Base-by-base conservation (phyloP, 2,113 vertebrate genomes). In the Channa maculata region DNA sequence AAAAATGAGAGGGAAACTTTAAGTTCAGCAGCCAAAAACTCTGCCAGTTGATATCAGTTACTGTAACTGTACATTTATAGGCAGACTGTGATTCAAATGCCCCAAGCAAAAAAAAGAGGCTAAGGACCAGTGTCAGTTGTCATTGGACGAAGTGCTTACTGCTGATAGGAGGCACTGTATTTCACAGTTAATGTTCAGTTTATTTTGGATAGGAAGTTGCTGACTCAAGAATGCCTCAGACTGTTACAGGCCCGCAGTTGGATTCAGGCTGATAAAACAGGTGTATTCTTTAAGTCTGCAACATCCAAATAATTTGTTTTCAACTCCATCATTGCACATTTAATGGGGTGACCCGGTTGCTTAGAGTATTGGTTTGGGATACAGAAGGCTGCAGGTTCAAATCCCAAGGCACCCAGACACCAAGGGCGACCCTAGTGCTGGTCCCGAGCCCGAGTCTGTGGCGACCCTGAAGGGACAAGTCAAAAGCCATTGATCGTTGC, bases 131-230 rank as follows among this genome's bases (percentile, higher is more conserved):
- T 34, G 24, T 69, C 75, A 48, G 37, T 34, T 79, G 55, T 63
- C 49, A 3, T 10, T 34, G 59, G 64, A 59, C 59, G 65, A 83
- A 83, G 80, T 44, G 62, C 75, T 80, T 82, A 85, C 59, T 24
- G 53, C 49, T 64, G 62, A 86, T 61, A 67, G 64, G 50, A 53
- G 53, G 39, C 53, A 13, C 15, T 14, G 69, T 50, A 43, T 68
- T 65, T 55, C 60, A 59, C 62, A 51, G 3, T 48, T 55, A 55
- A 80, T 59, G 67, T 49, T 66, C 41, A 70, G 49, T 74, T 79
- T 62, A 66, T 87, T 57, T 82, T 46, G 43, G 62, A 3, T 6
- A 6, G 44, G n/a, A 38, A 69, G 33, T 7, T 68, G 85, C 85
- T 86, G 79, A 85, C 81, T 81, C 41, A 33, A 34, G 41, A 15